Conservation (phyloP, 2,113 vertebrate genomes). For the Syngnathus scovelli region DNA sequence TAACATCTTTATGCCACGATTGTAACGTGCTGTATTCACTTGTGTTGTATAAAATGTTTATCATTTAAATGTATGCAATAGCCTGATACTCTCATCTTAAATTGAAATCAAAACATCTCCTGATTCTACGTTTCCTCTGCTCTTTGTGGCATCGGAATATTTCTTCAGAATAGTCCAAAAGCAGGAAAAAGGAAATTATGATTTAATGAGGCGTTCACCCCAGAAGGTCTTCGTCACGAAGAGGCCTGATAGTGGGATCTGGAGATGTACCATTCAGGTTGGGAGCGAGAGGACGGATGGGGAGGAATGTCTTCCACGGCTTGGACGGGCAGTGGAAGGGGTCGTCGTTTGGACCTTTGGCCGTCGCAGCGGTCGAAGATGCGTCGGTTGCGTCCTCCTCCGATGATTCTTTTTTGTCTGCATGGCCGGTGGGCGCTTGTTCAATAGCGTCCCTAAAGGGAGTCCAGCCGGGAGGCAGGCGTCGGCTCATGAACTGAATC, state of each 20-base stretch:
- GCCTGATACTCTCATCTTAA: not conserved
- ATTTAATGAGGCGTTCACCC: conserved; percentile 8
- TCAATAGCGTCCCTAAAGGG: conserved; percentile 52
- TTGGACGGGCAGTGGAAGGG: conserved; percentile 78
- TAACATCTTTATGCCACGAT: too few species aligned
- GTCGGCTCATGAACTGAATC: not conserved
- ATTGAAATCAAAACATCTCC: not conserved
- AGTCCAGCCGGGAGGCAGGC: conserved; percentile 70
- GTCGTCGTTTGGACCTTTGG: not conserved
- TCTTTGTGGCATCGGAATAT: not conserved
- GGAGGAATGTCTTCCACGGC: conserved; percentile 75
- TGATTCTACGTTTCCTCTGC: not conserved
- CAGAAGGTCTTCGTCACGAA: conserved; percentile 46
- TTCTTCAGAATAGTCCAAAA: not conserved
- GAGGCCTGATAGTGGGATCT: not conserved
- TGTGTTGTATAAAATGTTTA: not conserved
- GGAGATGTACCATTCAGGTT: not conserved
- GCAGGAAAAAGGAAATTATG: conserved; percentile 4
- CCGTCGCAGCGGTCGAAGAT: not conserved
- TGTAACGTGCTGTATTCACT: not conserved
- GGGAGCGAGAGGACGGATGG: not conserved
- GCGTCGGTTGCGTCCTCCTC: conserved; percentile 53
- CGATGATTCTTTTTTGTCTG: conserved; percentile 53
- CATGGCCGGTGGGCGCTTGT: rapidly evolving
- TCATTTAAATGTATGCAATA: not conserved